Evolutionary conservation across 2,888 invertebrate species (phyloP), one percentile per base, ranked within the genome.

Genomic region (Synergus japonicus): DNA sequence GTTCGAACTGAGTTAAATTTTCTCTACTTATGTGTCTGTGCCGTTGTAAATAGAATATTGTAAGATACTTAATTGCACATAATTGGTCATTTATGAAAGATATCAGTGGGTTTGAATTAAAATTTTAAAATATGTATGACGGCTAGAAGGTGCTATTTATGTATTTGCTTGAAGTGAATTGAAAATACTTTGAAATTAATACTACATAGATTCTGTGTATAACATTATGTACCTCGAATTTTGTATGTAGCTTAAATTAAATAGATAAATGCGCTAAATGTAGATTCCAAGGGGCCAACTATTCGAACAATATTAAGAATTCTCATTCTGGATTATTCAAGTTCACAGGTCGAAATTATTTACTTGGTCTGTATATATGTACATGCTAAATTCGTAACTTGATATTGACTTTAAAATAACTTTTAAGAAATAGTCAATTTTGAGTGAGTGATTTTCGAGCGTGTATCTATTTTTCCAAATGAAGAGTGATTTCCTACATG

Each of bases 1-100:
- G 64, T 99, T 99, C 93, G 99, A 99, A 93, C 95, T 99, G 85
- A 97, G 97, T 92, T 97, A 96, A 94, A 83, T 37, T 64, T 66
- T 77, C 37, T n/a, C 10, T 12, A 67, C 37, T 77, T 79, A 8
- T 76, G 58, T 46, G n/a, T 76, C 1, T 46, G 18, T 44, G 37
- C 29, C 41, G 15, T 9, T 83, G 83, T 83, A 83, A 80, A 83
- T 83, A 83, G 73, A 78, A 76, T 2, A 37, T 79, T 83, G 81
- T 83, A 83, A 82, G 79, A 82, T 83, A 82, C 76, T 79, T 43
- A 78, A 78, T 49, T 82, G 82, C 76, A 82, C 79, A 80, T 83
- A 81, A 82, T 79, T 81, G 81, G 58, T 73, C 80, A 79, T 79
- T 46, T 49, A 49, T 69, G 4, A 4, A 15, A 73, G 37, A 54